Base-by-base conservation (phyloP, 2,797 vertebrate genomes). In the Hemibagrus guttatus region DNA sequence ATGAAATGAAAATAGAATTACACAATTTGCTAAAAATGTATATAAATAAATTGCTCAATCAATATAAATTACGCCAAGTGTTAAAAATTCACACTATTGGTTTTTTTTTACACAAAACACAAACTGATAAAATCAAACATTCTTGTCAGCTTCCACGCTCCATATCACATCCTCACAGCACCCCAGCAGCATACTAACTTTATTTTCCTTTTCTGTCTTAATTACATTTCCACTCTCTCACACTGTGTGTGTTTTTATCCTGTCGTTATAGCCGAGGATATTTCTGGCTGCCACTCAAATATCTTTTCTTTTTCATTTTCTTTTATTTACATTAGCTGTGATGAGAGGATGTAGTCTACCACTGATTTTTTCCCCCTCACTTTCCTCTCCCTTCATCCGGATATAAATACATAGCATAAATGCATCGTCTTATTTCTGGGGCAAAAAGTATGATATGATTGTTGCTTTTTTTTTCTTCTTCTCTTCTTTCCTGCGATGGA, bases 301-400 rank as follows among this genome's bases (percentile, higher is more conserved):
- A 59, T 58, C 39, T 19, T 2, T 59, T 54, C 12, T n/a, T 58
- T 80, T 35, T 61, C 31, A 7, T 59, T 59, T 86, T 72, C 79
- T 72, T 61, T 72, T 61, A 59, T 86, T 86, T 86, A 74, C 68
- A 63, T 82, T 63, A 42, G 26, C 66, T 59, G 23, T 46, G 64
- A 85, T 71, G 52, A 80, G 42, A 58, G 3, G 68, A 61, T 8
- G 14, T n/a, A 26, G 31, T 58, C 66, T 61, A 17, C 3, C 0
- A 0, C n/a, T 39, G 52, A n/a, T 31, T 56, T 58, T 84, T 76
- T 26, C 56, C 4, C 35, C 4, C 35, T 39, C 35, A 2, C 26
- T n/a, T 21, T 11, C 56, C 31, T 16, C 54, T 59, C 16, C 3
- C 12, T 21, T 76, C 71, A 64, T 86, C 69, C 61, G 42, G 63